Conservation (phyloP, 1,140 invertebrate species). For the Drosophila albomicans region DNA sequence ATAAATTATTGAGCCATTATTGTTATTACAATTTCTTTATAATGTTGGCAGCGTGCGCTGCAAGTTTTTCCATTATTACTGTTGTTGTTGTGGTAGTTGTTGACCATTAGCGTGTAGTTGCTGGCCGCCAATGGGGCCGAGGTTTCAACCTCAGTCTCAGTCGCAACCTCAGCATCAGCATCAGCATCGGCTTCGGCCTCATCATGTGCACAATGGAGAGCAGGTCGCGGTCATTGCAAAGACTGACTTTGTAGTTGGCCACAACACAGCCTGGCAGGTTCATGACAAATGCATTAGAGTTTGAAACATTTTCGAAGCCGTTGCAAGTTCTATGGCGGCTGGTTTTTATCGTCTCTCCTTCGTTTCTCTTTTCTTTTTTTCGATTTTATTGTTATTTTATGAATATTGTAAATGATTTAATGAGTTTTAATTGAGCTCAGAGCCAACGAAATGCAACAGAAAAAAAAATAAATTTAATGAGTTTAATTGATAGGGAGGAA, state of each 20-base stretch:
- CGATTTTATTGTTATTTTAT: conserved; percentile 75
- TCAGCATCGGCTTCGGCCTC: conserved; percentile 48
- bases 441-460: background rate
- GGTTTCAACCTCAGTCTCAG: conserved; percentile 55
- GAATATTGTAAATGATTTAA: conserved; percentile 82
- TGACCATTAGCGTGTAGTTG: conserved; percentile 80
- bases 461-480: conserved; percentile 59
- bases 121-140: conserved; percentile 76
- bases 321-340: conserved; percentile 43
- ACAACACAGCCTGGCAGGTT: conserved; percentile 59
- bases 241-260: conserved; percentile 55
- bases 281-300: conserved; percentile 80
- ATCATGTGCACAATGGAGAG: conserved; percentile 83
- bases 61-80: conserved; percentile 52
- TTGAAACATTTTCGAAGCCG: conserved; percentile 20
- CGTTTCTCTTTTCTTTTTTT: conserved; percentile 12
- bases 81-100: conserved; percentile 55
- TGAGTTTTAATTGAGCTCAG: conserved; percentile 78
- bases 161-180: conserved; percentile 40
- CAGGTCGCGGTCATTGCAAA: conserved; percentile 67
- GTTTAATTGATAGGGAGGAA: conserved; percentile 80
- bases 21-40: conserved; percentile 84
- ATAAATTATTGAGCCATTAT: conserved; percentile 84
- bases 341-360: conserved; percentile 34
- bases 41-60: conserved; percentile 79